Evolutionary conservation across 2,113 vertebrate species (phyloP).

Genomic region (Jaculus jaculus): DNA sequence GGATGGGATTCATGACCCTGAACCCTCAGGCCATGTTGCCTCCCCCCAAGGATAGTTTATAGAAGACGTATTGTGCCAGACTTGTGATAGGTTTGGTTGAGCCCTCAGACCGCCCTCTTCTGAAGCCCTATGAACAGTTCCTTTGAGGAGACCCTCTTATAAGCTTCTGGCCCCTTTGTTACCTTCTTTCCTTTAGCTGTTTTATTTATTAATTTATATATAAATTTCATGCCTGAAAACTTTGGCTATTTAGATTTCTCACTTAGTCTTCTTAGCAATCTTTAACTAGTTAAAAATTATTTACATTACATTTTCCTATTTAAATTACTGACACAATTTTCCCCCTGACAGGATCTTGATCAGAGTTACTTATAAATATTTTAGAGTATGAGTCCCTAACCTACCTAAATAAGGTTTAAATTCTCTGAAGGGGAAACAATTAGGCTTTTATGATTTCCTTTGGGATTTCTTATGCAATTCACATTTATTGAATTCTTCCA

Average conservation of each 20-base stretch:
- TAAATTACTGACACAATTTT: neutral
- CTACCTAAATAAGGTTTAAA: neutral
- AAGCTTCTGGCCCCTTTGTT: neutral
- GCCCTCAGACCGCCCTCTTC: neutral
- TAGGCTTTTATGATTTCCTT: neutral
- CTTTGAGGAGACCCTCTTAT: neutral
- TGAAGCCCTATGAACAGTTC: neutral
- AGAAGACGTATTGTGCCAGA: neutral
- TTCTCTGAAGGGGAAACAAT: neutral
- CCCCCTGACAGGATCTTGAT: neutral
- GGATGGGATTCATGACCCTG: neutral
- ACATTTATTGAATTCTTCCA: neutral
- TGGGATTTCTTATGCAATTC: neutral
- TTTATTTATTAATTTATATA: neutral
- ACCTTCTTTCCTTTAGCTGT: neutral
- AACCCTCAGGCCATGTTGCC: no score
- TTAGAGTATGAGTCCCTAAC: neutral
- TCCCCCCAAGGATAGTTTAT: neutral
- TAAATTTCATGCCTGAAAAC: neutral
- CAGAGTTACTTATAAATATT: neutral
- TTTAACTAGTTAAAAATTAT: constrained; percentile 5
- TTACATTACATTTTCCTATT: neutral
- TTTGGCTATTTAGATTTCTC: neutral
- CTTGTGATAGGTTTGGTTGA: neutral
- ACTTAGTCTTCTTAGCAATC: neutral